These are phyloP conservation scores for Pectinophora gossypiella DNA, from an alignment of 1,140 invertebrate genomes.

Conservation along the genomic window DNA sequence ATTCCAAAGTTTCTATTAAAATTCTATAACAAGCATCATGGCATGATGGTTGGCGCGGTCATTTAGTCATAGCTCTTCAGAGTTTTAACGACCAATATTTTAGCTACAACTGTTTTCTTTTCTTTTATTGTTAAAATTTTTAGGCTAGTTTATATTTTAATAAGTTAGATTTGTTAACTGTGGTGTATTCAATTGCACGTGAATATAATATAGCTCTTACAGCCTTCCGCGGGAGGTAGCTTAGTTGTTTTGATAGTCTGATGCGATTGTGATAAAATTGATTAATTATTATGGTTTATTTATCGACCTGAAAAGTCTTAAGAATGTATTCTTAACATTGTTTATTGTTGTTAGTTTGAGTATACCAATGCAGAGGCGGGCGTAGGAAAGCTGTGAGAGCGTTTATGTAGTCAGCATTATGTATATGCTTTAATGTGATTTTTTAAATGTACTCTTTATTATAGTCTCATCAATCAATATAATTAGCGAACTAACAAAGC, in stretches of 20 bases:
- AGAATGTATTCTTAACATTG: slow-evolving; percentile 41
- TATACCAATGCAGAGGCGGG: slow-evolving; percentile 25
- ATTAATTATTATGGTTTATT: slow-evolving; percentile 39
- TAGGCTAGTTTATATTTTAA: slow-evolving; percentile 74
- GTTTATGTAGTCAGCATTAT: slow-evolving; percentile 75
- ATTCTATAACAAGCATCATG: slow-evolving; percentile 64
- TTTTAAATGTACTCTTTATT: slow-evolving; percentile 76
- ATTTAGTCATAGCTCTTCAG: slow-evolving; percentile 74
- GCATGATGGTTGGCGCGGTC: slow-evolving; percentile 62
- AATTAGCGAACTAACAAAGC: slow-evolving; percentile 74
- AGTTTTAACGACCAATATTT: slow-evolving; percentile 71
- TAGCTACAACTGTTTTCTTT: slow-evolving; percentile 62
- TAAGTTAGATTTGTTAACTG: slow-evolving; percentile 75
- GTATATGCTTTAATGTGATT: slow-evolving; percentile 77
- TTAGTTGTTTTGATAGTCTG: slow-evolving; percentile 59
- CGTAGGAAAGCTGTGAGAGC: slow-evolving; percentile 65
- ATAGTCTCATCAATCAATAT: slow-evolving; percentile 74
- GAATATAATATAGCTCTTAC: slow-evolving; percentile 55
- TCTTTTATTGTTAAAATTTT: slow-evolving; percentile 74
- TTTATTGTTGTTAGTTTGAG: slow-evolving; percentile 64
- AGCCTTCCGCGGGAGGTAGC: slow-evolving; percentile 55
- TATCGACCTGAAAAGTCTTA: slow-evolving; percentile 39
- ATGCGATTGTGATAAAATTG: slow-evolving; percentile 68
- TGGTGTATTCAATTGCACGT: slow-evolving; percentile 71
- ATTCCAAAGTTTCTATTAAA: slow-evolving; percentile 61